Base-by-base conservation (phyloP, 2,113 vertebrate genomes). In the Mormyrus iriodes region DNA sequence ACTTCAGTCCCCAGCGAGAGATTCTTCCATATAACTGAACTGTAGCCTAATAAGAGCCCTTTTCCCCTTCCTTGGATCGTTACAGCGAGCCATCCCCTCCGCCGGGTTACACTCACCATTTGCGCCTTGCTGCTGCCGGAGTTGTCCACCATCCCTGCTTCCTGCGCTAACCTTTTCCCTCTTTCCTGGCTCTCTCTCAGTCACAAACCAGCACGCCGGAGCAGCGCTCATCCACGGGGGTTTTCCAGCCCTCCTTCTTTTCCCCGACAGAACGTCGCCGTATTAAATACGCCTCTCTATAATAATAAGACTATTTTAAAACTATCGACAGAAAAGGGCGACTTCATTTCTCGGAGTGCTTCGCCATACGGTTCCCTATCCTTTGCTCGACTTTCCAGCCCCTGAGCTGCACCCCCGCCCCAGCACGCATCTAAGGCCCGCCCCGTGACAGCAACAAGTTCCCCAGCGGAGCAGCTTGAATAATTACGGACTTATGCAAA, bases 91-190 rank as follows among this genome's bases (percentile, higher is more conserved):
- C 19, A 46, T 12, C 39, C 24, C 17, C 15, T 83, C 39, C 35
- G 44, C 89, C 82, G 42, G 12, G 89, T 42, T 42, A 61, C 55
- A 94, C 95, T 96, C 94, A 96, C 96, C 95, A 95, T 96, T 92
- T 96, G 95, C 49, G 95, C 94, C 93, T 95, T 95, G 91, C 94
- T 94, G 58, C 94, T 94, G 93, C 94, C 93, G 90, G 95, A 96
- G 90, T 96, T 96, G 91, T 96, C 96, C 94, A 96, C 95, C 95
- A 96, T 96, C 94, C 96, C 95, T 95, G 93, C 92, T 94, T 93
- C 90, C 93, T 93, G 24, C 83, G 87, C 65, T 0, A 31, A 52
- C 89, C 91, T 79, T 92, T 92, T 92, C 92, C 92, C 94, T 94
- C 91, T 90, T 91, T 88, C 88, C 93, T 94, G 94, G 91, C 94